Base-by-base conservation (phyloP, 2,113 vertebrate genomes). In the Phasianus colchicus region DNA sequence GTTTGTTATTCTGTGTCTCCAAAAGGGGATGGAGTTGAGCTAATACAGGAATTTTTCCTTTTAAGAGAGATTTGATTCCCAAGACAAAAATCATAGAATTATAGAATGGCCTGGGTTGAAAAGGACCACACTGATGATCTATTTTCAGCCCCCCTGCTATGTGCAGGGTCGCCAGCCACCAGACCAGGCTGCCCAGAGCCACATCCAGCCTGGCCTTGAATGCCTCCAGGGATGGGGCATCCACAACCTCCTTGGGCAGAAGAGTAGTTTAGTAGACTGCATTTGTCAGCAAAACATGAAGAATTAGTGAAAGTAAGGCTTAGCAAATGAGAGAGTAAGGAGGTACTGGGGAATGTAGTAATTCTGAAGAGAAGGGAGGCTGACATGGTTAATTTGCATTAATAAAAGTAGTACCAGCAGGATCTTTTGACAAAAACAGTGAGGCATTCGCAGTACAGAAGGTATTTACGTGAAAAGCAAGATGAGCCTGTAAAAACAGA, bases 401-500 rank as follows among this genome's bases (percentile, higher is more conserved):
- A 54, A 43, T 52, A 20, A 52, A 72, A 72, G 11, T 34, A 55
- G 25, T 58, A 79, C 34, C 13, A 15, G 18, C 12, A 29, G 30
- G 18, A 57, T 75, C 29, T 61, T 75, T 47, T 79, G 42, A 6
- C 29, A 52, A 57, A 78, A 73, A 5, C 11, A 36, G 4, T 13
- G 36, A 82, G 52, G 29, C 10, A 8, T 65, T 72, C 63, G 36
- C 5, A 0, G 38, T 55, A 38, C 38, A 45, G 36, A 47, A 75
- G 25, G 22, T 1, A 0, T 48, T 54, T 77, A 11, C 0, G 0
- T 1, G 34, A 34, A 64, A 65, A 60, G 29, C 36, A 54, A 64
- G 29, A n/a, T 36, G 29, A 36, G 2, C 14, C 16, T 67, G 11
- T 71, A 14, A 45, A 71, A 86, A 29, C 42, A 30, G 42, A 17